phyloP scores from a whole-genome alignment of 2,888 invertebrate species.

The Orthosia incerta region DNA sequence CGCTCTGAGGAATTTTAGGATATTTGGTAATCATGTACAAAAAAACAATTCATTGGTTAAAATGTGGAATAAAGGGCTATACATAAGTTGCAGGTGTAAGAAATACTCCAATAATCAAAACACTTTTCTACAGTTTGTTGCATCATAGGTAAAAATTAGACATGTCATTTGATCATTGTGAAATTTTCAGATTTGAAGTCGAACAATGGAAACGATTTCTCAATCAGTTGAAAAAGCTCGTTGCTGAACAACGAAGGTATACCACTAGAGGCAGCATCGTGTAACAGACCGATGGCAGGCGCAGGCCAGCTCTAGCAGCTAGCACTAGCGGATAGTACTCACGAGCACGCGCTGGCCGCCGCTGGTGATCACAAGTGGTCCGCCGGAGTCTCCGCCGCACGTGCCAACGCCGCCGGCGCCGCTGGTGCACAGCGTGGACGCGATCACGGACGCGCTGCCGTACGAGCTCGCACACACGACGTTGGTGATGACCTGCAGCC shows the following conservation, averaged over 20 bases:
- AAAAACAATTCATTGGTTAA: too few species aligned
- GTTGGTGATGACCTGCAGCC: constrained; percentile 82
- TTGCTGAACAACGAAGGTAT: not conserved
- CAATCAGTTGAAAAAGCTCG: not conserved
- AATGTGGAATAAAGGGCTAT: too few species aligned
- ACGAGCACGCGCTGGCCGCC: constrained; percentile 71
- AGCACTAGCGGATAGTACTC: constrained; percentile 23
- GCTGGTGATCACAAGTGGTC: constrained; percentile 73
- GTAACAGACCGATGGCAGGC: not conserved
- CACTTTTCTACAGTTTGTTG: too few species aligned
- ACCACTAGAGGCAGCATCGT: not conserved
- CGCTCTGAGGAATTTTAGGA: too few species aligned
- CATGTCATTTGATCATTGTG: not conserved
- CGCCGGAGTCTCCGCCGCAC: constrained; percentile 83
- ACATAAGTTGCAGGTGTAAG: too few species aligned
- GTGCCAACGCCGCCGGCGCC: constrained; percentile 75
- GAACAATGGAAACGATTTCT: not conserved
- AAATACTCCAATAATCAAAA: too few species aligned
- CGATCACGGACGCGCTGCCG: constrained; percentile 65
- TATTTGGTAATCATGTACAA: too few species aligned
- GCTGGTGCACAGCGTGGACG: constrained; percentile 78
- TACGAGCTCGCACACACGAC: constrained; percentile 73
- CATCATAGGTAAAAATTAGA: too few species aligned
- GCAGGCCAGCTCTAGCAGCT: too few species aligned
- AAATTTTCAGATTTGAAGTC: not conserved